Evolutionary conservation across 2,113 vertebrate genomes (phyloP), one percentile per base, ranked within the genome.

Genomic region (Campylorhamphus procurvoides): DNA sequence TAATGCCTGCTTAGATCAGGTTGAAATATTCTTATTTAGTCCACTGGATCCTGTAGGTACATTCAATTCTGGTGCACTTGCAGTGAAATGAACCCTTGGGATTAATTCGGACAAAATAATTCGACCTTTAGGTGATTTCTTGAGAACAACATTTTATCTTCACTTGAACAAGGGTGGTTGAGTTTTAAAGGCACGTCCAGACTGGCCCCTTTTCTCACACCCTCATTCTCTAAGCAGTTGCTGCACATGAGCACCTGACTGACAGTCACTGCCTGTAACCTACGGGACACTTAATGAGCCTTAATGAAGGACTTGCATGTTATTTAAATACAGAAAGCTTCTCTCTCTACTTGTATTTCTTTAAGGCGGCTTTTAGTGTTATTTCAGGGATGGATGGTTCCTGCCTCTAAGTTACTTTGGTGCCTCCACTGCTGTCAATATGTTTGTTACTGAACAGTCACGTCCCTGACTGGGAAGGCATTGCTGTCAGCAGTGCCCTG

Each of bases 381-480:
- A 90, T 95, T 97, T 96, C 79, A 94, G 75, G 94, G 93, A 67
- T 94, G 58, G 97, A 44, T 83, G 60, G 92, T 93, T 96, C 94
- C 72, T 81, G 81, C 90, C 93, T 62, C 58, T 73, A 66, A 83
- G 84, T 93, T 88, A 84, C 64, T 93, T 86, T 77, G 35, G 29
- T 72, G 75, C 74, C 63, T 73, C 33, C 35, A 20, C 80, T 83
- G 73, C 55, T 97, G 81, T 94, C 90, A 85, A 50, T 94, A 40
- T 42, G 82, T 92, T 93, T 94, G 88, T 82, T 90, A 59, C 72
- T 22, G 25, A 87, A 75, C 63, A 59, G 72, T 91, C 64, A 14
- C 15, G 27, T 84, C 66, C 59, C 75, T 84, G 63, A n/a, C 58
- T 29, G 17, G 64, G 44, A 86, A 83, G 60, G 59, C 46, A 25